Conservation (phyloP, 2,888 invertebrate genomes). For the Caenorhabditis angaria region DNA sequence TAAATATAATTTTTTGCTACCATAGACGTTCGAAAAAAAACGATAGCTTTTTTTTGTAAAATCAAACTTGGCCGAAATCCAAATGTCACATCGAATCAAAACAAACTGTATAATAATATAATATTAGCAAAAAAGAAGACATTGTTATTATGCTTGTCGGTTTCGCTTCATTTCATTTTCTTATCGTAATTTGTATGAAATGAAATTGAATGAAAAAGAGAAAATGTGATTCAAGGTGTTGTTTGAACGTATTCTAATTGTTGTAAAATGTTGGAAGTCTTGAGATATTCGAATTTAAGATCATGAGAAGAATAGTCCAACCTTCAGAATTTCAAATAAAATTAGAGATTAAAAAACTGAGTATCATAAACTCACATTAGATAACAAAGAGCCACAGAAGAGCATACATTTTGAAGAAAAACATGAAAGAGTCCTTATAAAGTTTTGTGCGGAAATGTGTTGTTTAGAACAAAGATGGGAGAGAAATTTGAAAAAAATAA, state of each 20-base stretch:
- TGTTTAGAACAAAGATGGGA: too few species aligned
- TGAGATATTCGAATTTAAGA: not conserved
- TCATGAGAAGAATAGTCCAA: not conserved
- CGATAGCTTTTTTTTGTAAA: too few species aligned
- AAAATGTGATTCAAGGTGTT: not conserved
- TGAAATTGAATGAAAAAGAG: not conserved
- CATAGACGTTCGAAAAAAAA: too few species aligned
- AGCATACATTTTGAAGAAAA: too few species aligned
- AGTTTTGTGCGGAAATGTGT: too few species aligned
- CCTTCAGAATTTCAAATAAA: too few species aligned
- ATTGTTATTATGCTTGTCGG: constrained; percentile 5
- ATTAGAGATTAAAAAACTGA: too few species aligned
- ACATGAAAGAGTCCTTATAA: too few species aligned
- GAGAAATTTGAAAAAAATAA: too few species aligned
- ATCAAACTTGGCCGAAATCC: not conserved
- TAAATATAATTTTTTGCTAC: too few species aligned
- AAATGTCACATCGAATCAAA: not conserved
- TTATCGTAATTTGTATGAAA: constrained; percentile 6
- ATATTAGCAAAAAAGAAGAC: not conserved
- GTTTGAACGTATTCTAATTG: not conserved
- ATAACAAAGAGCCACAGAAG: too few species aligned
- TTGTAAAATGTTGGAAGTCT: not conserved
- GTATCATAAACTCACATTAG: too few species aligned
- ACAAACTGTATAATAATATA: not conserved
- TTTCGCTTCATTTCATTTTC: constrained; percentile 12